These are phyloP conservation scores for Amaurobius ferox DNA, from an alignment of 2,888 invertebrate species.

Conservation along the genomic window DNA sequence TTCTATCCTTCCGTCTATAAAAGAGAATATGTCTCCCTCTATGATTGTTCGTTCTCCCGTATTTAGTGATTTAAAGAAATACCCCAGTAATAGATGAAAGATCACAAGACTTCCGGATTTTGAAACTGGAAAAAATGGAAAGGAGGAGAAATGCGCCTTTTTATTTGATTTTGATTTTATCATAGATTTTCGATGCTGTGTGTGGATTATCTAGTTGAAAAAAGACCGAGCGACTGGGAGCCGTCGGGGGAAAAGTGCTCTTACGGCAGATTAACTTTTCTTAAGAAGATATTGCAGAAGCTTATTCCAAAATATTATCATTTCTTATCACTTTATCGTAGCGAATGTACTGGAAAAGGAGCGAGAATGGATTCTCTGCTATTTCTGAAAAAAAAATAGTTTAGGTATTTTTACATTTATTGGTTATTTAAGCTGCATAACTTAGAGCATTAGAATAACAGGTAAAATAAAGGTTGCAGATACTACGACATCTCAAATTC, in stretches of 20 bases:
- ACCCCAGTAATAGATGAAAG: background rate
- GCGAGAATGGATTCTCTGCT: no score
- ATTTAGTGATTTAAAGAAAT: constrained; percentile 3
- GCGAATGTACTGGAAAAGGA: background rate
- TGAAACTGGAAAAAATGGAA: background rate
- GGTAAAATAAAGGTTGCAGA: no score
- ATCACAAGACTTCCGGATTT: background rate
- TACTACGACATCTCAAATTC: no score
- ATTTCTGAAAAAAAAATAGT: no score
- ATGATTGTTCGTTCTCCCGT: background rate
- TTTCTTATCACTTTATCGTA: background rate
- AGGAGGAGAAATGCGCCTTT: background rate
- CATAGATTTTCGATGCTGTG: background rate
- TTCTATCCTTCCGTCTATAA: background rate
- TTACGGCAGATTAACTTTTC: constrained; percentile 3
- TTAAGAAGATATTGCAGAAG: background rate
- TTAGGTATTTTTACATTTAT: no score
- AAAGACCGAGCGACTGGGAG: background rate
- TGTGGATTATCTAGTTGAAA: constrained; percentile 1
- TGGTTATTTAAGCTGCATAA: no score
- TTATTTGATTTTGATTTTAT: constrained; percentile 9
- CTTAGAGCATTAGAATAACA: no score
- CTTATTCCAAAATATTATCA: background rate
- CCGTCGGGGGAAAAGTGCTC: background rate
- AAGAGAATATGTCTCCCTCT: background rate